phyloP scores from a whole-genome alignment of 2,888 invertebrate genomes.

The Rhagophthalmus giganteus region DNA sequence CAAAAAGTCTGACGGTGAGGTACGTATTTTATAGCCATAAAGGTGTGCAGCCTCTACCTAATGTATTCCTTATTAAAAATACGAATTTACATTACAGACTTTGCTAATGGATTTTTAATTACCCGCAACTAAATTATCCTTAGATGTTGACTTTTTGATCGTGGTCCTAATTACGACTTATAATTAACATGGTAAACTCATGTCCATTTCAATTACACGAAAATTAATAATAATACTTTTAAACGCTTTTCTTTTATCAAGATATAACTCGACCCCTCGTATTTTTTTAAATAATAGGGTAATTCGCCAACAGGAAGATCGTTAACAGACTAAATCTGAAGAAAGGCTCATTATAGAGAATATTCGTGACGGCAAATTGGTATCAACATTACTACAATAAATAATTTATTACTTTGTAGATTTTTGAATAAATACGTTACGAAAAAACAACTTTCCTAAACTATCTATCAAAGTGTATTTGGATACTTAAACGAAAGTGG shows the following conservation, averaged over 20 bases:
- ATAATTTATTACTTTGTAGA: not conserved
- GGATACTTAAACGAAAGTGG: too few species aligned
- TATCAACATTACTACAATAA: constrained; percentile 2
- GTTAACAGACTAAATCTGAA: constrained; percentile 8
- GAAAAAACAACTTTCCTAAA: constrained; percentile 7
- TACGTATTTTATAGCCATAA: constrained; percentile 28
- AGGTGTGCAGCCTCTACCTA: constrained; percentile 31
- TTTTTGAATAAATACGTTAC: constrained; percentile 8
- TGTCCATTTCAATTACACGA: constrained; percentile 53
- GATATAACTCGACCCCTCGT: constrained; percentile 10
- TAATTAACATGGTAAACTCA: constrained; percentile 51
- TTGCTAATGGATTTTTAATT: constrained; percentile 56
- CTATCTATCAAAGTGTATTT: constrained; percentile 9
- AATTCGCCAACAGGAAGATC: constrained; percentile 17
- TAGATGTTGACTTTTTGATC: constrained; percentile 52
- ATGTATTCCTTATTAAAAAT: constrained; percentile 50
- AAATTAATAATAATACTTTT: constrained; percentile 45
- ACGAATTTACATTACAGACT: constrained; percentile 53
- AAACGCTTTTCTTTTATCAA: constrained; percentile 25
- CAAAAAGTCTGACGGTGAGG: constrained; percentile 27
- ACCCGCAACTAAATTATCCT: constrained; percentile 52
- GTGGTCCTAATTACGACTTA: constrained; percentile 50
- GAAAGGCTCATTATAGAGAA: constrained; percentile 2
- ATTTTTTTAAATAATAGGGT: constrained; percentile 1
- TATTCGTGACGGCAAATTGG: constrained; percentile 8